phyloP scores from a whole-genome alignment of 2,113 vertebrate genomes.

The Suncus etruscus region DNA sequence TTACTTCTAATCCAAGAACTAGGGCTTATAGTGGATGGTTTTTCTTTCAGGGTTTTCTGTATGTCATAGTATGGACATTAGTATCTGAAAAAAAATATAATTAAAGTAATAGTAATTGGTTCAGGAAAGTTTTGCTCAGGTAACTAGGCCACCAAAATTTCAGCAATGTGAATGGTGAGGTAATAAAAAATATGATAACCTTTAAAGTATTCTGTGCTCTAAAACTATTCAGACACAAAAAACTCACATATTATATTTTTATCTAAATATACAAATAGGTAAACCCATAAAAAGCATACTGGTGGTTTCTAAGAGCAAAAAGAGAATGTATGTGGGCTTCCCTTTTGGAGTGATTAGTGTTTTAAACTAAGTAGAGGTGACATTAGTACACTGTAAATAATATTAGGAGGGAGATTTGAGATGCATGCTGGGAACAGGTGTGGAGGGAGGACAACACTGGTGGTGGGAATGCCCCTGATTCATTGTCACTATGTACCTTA shows the following conservation, averaged over 20 bases:
- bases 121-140: background rate
- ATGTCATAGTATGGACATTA: background rate
- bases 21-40: background rate
- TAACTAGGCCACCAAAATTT: background rate
- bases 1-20: background rate
- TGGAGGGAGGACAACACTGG: too few relatives aligned
- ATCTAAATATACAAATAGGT: background rate
- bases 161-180: conserved; percentile 1
- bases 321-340: background rate
- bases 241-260: background rate
- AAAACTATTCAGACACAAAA: conserved; percentile 6
- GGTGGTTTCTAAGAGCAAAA: background rate
- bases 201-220: background rate
- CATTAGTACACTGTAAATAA: too few relatives aligned
- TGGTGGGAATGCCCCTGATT: too few relatives aligned
- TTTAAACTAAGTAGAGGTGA: background rate
- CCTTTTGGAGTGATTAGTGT: background rate
- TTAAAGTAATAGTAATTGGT: background rate
- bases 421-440: too few relatives aligned
- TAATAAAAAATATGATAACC: background rate
- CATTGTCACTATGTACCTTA: too few relatives aligned
- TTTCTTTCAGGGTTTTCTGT: background rate
- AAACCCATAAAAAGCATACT: background rate
- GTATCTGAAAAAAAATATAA: background rate
- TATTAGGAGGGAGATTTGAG: too few relatives aligned